phyloP scores from a whole-genome alignment of 2,797 vertebrate species.

The Propithecus deckenii region DNA sequence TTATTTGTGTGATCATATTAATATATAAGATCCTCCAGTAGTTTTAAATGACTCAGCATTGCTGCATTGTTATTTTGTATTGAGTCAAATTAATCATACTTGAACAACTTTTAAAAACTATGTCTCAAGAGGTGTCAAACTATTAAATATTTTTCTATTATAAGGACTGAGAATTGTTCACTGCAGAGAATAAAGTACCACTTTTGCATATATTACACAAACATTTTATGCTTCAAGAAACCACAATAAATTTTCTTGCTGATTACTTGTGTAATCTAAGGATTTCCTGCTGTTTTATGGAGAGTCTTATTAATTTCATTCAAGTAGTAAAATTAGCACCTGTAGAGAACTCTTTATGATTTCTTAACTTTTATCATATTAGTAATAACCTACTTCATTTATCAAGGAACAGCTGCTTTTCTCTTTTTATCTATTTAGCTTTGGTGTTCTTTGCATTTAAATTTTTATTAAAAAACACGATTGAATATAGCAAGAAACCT shows the following conservation, averaged over 20 bases:
- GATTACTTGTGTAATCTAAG: slow-evolving; percentile 88
- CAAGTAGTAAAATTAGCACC: slow-evolving; percentile 89
- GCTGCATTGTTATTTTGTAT: slow-evolving; percentile 73
- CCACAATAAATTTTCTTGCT: slow-evolving; percentile 89
- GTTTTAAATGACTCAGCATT: slow-evolving; percentile 55
- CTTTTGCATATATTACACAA: slow-evolving; percentile 90
- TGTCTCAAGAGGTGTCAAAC: slow-evolving; percentile 85
- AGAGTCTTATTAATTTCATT: slow-evolving; percentile 90
- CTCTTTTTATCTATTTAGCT: slow-evolving; percentile 51
- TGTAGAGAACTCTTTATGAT: slow-evolving; percentile 86
- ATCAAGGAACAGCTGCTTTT: slow-evolving; percentile 68
- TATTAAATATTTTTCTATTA: slow-evolving; percentile 90
- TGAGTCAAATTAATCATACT: slow-evolving; percentile 84
- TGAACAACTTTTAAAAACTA: slow-evolving; percentile 86
- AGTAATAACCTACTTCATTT: slow-evolving; percentile 76
- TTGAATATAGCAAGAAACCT: neutral
- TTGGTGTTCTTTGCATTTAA: neutral
- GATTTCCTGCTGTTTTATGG: slow-evolving; percentile 88
- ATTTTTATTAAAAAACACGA: neutral
- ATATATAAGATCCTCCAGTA: slow-evolving; percentile 29
- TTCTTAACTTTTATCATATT: slow-evolving; percentile 84
- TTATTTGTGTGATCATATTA: neutral
- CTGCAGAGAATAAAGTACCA: slow-evolving; percentile 89
- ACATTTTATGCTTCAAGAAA: slow-evolving; percentile 87
- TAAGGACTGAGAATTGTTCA: slow-evolving; percentile 86